phyloP scores from a whole-genome alignment of 2,113 vertebrate genomes.

The Aphelocoma coerulescens region DNA sequence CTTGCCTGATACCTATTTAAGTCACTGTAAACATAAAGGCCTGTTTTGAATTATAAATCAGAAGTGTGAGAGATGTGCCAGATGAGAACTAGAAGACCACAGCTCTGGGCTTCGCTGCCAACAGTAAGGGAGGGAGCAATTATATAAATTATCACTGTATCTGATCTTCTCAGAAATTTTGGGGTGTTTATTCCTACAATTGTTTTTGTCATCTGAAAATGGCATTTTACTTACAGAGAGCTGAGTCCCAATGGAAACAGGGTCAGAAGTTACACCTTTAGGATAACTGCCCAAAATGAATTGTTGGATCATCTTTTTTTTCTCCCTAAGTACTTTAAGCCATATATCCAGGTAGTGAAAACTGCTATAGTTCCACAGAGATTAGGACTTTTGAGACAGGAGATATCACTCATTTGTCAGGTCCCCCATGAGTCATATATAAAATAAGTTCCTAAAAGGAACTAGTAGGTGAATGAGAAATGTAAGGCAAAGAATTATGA shows the following conservation, averaged over 20 bases:
- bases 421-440: not conserved
- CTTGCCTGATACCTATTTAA: not conserved
- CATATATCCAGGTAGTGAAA: not conserved
- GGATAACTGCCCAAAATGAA: not conserved
- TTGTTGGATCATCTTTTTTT: not conserved
- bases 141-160: not conserved
- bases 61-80: not conserved
- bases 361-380: not conserved
- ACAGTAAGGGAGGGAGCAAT: rapidly evolving
- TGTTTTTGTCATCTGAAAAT: not conserved
- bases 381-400: not conserved
- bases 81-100: not conserved
- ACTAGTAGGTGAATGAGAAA: not conserved
- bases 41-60: not conserved
- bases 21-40: not conserved
- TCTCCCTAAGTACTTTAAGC: not conserved
- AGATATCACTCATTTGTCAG: not conserved
- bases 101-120: not conserved
- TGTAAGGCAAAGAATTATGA: not conserved
- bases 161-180: not conserved
- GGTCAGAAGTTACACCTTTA: not conserved
- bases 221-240: not conserved
- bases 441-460: not conserved
- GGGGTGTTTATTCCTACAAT: not conserved
- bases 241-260: not conserved